Percentiles rank a stretch among this genome's conserved stretches.
phyloP scores from a whole-genome alignment of 1,140 invertebrate genomes.

The Bombus fervidus region DNA sequence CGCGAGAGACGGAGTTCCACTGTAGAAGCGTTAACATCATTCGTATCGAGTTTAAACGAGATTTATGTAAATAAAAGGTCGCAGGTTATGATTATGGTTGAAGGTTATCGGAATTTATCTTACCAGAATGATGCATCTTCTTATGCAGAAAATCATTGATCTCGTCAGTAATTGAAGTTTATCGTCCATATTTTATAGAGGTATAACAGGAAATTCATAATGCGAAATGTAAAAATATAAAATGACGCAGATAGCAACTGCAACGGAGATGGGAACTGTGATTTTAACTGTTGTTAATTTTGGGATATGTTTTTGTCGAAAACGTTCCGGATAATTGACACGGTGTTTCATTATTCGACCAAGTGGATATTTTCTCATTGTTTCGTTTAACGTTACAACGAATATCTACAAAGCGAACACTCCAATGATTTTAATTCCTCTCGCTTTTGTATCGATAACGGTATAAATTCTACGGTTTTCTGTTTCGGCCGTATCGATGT shows the following conservation, averaged over 20 bases:
- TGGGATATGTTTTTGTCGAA: background rate
- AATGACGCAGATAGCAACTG: too few species aligned
- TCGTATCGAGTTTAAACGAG: too few species aligned
- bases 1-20: too few species aligned
- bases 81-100: too few species aligned
- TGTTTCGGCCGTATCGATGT: too few species aligned
- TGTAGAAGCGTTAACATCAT: too few species aligned
- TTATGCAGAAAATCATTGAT: accelerated
- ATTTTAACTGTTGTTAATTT: background rate
- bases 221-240: too few species aligned
- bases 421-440: background rate
- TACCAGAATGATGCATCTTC: too few species aligned
- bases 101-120: too few species aligned
- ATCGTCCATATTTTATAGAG: accelerated
- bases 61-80: too few species aligned
- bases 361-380: background rate
- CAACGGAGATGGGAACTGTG: background rate
- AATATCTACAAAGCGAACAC: background rate
- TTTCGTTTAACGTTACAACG: background rate
- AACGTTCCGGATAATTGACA: background rate
- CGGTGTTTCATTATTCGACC: background rate
- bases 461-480: too few species aligned
- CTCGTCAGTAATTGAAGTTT: too few species aligned
- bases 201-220: background rate
- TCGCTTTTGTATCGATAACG: background rate